These are phyloP conservation scores for Siphamia tubifer DNA, from an alignment of 2,113 vertebrate genomes.

Conservation along the genomic window DNA sequence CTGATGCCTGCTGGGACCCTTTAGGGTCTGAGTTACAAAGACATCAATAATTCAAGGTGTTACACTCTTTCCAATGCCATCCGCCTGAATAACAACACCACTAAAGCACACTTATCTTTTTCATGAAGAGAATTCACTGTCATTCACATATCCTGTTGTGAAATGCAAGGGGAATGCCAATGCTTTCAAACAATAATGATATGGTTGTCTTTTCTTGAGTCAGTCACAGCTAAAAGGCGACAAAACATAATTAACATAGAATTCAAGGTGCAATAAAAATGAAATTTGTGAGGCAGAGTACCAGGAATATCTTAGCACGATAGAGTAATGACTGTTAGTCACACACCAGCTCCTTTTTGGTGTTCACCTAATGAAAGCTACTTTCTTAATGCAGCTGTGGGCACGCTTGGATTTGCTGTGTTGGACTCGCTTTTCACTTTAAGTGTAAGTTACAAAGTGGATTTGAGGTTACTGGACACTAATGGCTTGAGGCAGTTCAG, in stretches of 20 bases:
- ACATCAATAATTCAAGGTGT: constrained; percentile 80
- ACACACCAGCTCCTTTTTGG: constrained; percentile 4
- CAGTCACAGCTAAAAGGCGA: background rate
- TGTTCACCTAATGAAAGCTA: constrained; percentile 22
- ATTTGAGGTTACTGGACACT: constrained; percentile 28
- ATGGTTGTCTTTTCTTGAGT: background rate
- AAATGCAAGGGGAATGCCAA: constrained; percentile 49
- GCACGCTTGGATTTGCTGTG: constrained; percentile 14
- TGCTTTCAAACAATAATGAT: constrained; percentile 25
- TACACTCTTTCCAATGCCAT: constrained; percentile 23
- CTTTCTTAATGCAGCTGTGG: background rate
- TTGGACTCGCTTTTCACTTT: constrained; percentile 18
- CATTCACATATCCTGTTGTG: constrained; percentile 40
- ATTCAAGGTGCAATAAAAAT: constrained; percentile 33
- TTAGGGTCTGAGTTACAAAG: constrained; percentile 54
- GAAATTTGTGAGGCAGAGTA: constrained; percentile 22
- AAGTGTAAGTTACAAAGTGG: constrained; percentile 15
- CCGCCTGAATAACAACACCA: constrained; percentile 55
- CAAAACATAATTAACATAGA: constrained; percentile 5
- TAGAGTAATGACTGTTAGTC: constrained; percentile 10
- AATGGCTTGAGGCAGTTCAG: constrained; percentile 34
- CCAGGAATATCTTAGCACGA: constrained; percentile 13
- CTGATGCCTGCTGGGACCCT: constrained; percentile 66
- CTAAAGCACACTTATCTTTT: constrained; percentile 55
- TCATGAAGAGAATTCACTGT: constrained; percentile 53